Percentiles rank a stretch among this genome's conserved stretches.
Evolutionary conservation across 2,797 vertebrate species (phyloP).

Genomic region (Spinibarbus caldwelli): DNA sequence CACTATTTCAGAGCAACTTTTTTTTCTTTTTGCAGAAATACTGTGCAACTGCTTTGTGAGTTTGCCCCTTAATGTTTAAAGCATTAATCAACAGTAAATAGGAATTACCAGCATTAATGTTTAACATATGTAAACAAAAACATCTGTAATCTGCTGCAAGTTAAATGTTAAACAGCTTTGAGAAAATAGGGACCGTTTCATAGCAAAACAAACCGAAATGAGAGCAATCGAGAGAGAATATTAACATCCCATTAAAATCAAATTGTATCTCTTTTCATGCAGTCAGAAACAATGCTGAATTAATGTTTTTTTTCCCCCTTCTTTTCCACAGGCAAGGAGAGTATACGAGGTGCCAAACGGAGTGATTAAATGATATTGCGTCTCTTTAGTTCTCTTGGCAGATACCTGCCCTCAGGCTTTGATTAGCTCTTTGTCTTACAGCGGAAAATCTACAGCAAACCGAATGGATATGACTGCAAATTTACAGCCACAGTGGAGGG

Average conservation of each 20-base stretch:
- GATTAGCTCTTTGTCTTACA: constrained; percentile 84
- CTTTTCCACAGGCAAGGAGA: constrained; percentile 61
- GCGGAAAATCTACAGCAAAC: constrained; percentile 79
- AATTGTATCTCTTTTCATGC: constrained; percentile 74
- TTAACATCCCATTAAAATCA: constrained; percentile 74
- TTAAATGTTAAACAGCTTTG: constrained; percentile 56
- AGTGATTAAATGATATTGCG: constrained; percentile 87
- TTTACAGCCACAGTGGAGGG: constrained; percentile 69
- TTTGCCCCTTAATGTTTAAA: not conserved
- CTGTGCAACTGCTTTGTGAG: not conserved
- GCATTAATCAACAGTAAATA: constrained; percentile 50
- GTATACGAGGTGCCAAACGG: constrained; percentile 69
- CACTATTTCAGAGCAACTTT: not conserved
- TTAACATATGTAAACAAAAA: constrained; percentile 57
- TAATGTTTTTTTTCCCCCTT: constrained; percentile 24
- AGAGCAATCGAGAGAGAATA: constrained; percentile 60
- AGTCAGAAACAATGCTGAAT: constrained; percentile 75
- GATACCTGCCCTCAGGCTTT: constrained; percentile 85
- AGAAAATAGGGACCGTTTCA: constrained; percentile 52
- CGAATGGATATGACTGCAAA: constrained; percentile 70
- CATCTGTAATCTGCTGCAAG: constrained; percentile 50
- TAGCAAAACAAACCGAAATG: constrained; percentile 42
- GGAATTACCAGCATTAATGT: constrained; percentile 55
- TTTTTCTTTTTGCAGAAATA: not conserved
- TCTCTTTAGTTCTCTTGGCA: constrained; percentile 83